Percentiles rank a stretch among this genome's conserved stretches.
These are phyloP conservation scores for Panthera uncia DNA, from an alignment of 2,113 vertebrate species.

Conservation along the genomic window DNA sequence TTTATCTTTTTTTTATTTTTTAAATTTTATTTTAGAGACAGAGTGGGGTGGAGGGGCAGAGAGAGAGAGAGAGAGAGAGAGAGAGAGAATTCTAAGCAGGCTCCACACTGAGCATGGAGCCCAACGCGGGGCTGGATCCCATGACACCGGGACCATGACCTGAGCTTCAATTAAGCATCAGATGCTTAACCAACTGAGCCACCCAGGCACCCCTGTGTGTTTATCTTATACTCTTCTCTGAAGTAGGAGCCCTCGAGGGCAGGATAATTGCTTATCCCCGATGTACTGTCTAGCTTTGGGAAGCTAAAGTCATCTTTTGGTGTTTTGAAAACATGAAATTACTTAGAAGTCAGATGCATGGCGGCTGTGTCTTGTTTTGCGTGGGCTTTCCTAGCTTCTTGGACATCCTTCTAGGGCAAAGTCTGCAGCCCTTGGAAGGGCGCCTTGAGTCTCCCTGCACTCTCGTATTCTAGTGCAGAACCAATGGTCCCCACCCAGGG, in stretches of 20 bases:
- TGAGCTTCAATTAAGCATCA: too few species aligned
- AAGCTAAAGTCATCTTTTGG: neutral
- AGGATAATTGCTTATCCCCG: neutral
- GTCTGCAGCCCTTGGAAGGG: neutral
- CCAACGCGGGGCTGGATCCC: too few species aligned
- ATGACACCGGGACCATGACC: too few species aligned
- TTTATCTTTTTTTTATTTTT: neutral
- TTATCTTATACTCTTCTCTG: neutral
- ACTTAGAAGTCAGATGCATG: neutral
- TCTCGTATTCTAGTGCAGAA: neutral
- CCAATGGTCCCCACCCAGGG: neutral
- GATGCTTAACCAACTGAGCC: too few species aligned
- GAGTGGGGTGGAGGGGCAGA: too few species aligned
- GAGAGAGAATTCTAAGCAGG: too few species aligned
- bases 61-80: too few species aligned
- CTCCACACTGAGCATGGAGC: too few species aligned
- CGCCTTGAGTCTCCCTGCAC: accelerated
- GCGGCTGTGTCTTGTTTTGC: neutral
- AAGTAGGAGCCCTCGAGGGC: neutral
- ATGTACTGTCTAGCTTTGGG: neutral
- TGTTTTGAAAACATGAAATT: neutral
- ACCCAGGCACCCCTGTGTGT: neutral
- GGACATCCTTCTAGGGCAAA: neutral
- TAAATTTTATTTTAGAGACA: too few species aligned
- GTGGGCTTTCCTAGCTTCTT: neutral